Evolutionary conservation across 2,888 invertebrate genomes (phyloP), one percentile per base, ranked within the genome.

Genomic region (Rosalia funebris): DNA sequence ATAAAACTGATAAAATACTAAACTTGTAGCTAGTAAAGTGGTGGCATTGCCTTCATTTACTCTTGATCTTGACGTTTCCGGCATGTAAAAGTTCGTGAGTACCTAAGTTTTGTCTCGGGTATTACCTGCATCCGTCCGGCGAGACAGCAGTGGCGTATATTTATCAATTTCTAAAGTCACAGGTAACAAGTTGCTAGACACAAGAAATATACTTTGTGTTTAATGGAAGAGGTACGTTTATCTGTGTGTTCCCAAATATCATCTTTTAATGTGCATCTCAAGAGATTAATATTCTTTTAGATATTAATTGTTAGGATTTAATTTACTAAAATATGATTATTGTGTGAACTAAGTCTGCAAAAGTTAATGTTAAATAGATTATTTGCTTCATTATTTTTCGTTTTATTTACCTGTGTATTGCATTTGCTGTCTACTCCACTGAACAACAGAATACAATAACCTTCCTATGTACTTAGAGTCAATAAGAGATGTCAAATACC

Each of bases 71-170:
- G 62, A 63, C 63, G 66, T 70, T 69, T 71, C 70, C 70, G 68
- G 69, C 65, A 62, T 64, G 60, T 64, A 32, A 48, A 62, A 54
- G 60, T 56, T 45, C 45, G 46, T 52, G 56, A 67, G 66, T 61
- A 66, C 65, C 63, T 60, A 36, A 57, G 55, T 54, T 59, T 53
- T 47, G 59, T 60, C 54, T 61, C 36, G 45, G 45, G 65, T 60
- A 62, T 64, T 69, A 71, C 69, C 71, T 71, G 71, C 54, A 68
- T 69, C 66, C 69, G 71, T 57, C 62, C 48, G 52, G 45, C 61
- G 20, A 59, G 58, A 59, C 58, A 36, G 37, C 64, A 61, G 52
- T 48, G 61, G 57, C 58, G 62, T 47, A 53, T 41, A 39, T 19
- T n/a, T 34, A 34, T 34, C 11, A n/a, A 7, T 34, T 34, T 11